These are phyloP conservation scores for Antennarius maculatus DNA, from an alignment of 2,797 vertebrate species.

Conservation along the genomic window DNA sequence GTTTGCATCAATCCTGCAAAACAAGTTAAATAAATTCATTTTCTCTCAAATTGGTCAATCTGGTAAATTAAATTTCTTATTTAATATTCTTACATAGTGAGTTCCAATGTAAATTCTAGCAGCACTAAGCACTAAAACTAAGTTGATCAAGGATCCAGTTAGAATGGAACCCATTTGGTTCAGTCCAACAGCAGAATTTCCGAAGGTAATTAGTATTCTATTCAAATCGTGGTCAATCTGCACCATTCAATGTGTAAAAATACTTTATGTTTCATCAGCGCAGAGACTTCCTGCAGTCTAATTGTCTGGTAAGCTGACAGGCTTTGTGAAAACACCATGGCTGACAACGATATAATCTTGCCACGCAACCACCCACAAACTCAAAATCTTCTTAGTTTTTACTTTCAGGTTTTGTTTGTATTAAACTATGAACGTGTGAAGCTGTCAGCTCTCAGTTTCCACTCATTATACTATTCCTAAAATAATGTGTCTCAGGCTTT, in stretches of 20 bases:
- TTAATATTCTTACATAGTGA: background rate
- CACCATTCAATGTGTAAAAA: background rate
- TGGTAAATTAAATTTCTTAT: background rate
- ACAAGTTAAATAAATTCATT: background rate
- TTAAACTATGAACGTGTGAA: too few relatives aligned
- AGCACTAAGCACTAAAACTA: background rate
- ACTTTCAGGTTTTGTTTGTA: too few relatives aligned
- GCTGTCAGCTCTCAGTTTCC: too few relatives aligned
- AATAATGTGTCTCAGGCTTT: background rate
- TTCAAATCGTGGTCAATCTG: background rate
- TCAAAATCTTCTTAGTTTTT: background rate
- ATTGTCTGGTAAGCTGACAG: too few relatives aligned
- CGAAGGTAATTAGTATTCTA: background rate
- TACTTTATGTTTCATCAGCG: background rate
- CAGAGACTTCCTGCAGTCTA: background rate
- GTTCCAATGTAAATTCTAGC: background rate
- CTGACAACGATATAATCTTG: too few relatives aligned
- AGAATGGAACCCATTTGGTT: background rate
- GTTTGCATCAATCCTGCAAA: conserved; percentile 89
- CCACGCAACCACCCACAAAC: too few relatives aligned
- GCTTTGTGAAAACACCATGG: too few relatives aligned
- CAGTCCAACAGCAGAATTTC: background rate
- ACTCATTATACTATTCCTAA: too few relatives aligned
- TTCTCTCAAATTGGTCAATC: background rate
- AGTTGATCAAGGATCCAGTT: background rate